Conservation (phyloP, 2,888 invertebrate species). For the Dasypolia templi region DNA sequence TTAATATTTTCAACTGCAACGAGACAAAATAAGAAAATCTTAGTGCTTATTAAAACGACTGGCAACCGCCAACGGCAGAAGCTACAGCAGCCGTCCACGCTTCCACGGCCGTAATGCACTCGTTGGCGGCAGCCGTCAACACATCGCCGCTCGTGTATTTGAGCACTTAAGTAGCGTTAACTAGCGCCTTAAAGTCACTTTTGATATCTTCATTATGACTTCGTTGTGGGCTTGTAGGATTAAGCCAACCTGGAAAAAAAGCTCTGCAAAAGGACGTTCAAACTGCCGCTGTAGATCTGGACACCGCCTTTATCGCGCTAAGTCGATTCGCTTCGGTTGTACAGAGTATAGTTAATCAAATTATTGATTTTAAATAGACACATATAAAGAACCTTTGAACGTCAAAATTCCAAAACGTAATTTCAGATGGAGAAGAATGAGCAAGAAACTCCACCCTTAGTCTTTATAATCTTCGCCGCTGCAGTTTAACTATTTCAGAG, state of each 20-base stretch:
- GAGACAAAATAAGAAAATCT: neutral
- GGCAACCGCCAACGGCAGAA: neutral
- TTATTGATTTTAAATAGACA: no score
- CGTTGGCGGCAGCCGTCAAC: neutral
- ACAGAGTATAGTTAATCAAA: neutral
- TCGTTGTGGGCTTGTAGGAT: neutral
- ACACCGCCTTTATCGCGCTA: neutral
- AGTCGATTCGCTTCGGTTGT: neutral
- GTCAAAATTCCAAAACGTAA: no score
- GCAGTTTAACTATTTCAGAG: neutral
- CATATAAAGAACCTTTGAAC: no score
- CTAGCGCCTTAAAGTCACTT: neutral
- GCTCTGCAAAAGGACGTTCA: no score
- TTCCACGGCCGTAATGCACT: no score
- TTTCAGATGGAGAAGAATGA: no score
- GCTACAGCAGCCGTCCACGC: neutral
- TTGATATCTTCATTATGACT: neutral
- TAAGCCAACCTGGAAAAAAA: neutral
- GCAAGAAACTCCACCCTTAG: no score
- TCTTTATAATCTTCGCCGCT: neutral
- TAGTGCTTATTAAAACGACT: neutral
- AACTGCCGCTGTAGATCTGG: neutral
- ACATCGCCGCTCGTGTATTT: neutral
- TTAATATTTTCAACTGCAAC: neutral
- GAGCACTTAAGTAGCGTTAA: neutral